Percentiles rank a stretch among this genome's conserved stretches.
These are phyloP conservation scores for Trimorus sp. DNA, from an alignment of 2,888 invertebrate species.

Conservation along the genomic window DNA sequence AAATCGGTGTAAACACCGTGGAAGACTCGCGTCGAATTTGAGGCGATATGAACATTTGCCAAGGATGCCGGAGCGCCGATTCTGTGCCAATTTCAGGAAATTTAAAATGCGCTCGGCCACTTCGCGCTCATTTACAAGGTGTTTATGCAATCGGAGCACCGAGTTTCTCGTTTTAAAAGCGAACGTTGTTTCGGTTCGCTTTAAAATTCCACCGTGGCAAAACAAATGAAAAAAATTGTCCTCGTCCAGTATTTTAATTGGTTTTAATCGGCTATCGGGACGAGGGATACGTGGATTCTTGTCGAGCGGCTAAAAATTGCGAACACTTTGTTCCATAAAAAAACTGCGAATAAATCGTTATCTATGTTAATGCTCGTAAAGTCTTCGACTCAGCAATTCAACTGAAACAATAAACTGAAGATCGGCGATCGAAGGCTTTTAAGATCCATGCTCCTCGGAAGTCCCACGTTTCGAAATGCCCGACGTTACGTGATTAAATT, in stretches of 20 bases:
- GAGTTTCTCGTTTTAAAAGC: constrained; percentile 2
- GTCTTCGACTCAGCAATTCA: constrained; percentile 19
- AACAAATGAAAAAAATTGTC: no score
- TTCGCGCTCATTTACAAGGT: constrained; percentile 58
- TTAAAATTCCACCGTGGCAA: no score
- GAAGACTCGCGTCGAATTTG: constrained; percentile 55
- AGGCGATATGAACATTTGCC: constrained; percentile 44
- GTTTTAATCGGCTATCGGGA: no score
- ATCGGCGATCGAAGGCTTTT: constrained; percentile 39
- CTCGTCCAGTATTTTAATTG: no score
- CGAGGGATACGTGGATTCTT: no score
- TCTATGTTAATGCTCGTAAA: constrained; percentile 20
- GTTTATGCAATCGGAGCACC: constrained; percentile 40
- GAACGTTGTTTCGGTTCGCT: no score
- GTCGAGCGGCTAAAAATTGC: neutral
- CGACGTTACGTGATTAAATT: constrained; percentile 47
- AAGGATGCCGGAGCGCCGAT: constrained; percentile 22
- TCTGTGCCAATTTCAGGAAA: constrained; percentile 46
- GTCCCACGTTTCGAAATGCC: constrained; percentile 42
- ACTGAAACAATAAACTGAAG: constrained; percentile 41
- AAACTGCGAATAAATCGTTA: constrained; percentile 9
- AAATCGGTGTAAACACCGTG: constrained; percentile 60
- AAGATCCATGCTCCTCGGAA: constrained; percentile 42
- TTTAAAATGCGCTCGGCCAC: constrained; percentile 37
- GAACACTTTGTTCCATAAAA: neutral